phyloP scores from a whole-genome alignment of 2,888 invertebrate species.

The Coronaproctus castanopsis region DNA sequence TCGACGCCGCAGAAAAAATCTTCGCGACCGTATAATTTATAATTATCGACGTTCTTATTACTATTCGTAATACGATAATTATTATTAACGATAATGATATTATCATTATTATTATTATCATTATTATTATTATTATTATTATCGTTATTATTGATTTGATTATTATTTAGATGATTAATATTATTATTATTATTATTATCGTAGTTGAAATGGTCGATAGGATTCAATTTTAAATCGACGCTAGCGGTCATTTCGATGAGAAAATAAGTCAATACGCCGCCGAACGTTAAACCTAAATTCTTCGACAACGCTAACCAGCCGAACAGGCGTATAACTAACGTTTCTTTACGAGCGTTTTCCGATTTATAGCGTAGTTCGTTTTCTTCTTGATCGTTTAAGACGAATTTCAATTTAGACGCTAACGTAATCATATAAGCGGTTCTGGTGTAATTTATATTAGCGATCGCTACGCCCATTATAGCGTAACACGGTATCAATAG shows the following conservation, averaged over 20 bases:
- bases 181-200: no score
- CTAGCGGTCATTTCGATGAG: conserved; percentile 8
- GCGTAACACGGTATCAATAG: conserved; percentile 33
- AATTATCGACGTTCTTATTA: no score
- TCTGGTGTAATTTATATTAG: conserved; percentile 21
- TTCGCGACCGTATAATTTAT: conserved; percentile 36
- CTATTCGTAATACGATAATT: no score
- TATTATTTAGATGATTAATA: no score
- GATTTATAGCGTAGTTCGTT: conserved; percentile 23
- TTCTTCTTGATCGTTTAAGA: conserved; percentile 29
- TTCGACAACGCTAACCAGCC: conserved; percentile 13
- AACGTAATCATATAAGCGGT: conserved; percentile 29
- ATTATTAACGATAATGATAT: background rate
- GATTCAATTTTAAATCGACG: background rate
- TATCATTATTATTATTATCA: background rate
- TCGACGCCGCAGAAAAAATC: conserved; percentile 4
- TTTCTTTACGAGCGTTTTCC: conserved; percentile 17
- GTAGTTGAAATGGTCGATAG: no score
- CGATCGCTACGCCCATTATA: conserved; percentile 36
- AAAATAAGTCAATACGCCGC: conserved; percentile 12
- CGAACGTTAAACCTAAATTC: conserved; percentile 9
- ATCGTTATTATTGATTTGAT: background rate
- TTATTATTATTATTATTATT: background rate
- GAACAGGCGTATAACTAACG: conserved; percentile 14
- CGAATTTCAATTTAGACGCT: conserved; percentile 28